A percentile compares a stretch with the other conserved stretches of the same genome.
Evolutionary conservation across 1,140 invertebrate species (phyloP).

Genomic region (Drosophila pseudoananassae): DNA sequence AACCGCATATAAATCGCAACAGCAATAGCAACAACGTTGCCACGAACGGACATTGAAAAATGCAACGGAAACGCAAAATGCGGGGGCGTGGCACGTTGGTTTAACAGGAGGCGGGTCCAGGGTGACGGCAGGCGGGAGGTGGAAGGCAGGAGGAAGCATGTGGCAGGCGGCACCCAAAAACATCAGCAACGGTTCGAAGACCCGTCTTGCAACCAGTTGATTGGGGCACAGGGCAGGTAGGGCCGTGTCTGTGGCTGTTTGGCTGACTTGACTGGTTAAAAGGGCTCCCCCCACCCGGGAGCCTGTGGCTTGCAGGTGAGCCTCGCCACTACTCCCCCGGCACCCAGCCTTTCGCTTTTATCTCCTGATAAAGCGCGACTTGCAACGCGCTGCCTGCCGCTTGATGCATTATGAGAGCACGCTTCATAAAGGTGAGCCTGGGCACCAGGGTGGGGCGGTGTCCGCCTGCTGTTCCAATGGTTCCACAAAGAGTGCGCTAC

Average conservation of each 20-base stretch:
- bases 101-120: background rate
- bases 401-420: slow-evolving; percentile 59
- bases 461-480: slow-evolving; percentile 64
- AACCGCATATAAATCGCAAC: slow-evolving; percentile 77
- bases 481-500: slow-evolving; percentile 67
- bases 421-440: slow-evolving; percentile 55
- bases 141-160: slow-evolving; percentile 3
- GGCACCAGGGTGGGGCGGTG: slow-evolving; percentile 1
- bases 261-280: slow-evolving; percentile 43
- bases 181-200: slow-evolving; percentile 37
- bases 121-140: background rate
- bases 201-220: slow-evolving; percentile 72
- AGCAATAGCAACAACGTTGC: slow-evolving; percentile 36
- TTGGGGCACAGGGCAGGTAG: slow-evolving; percentile 37
- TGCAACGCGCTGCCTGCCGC: slow-evolving; percentile 60
- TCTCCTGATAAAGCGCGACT: slow-evolving; percentile 78
- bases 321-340: background rate
- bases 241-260: slow-evolving; percentile 20
- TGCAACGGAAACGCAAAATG: slow-evolving; percentile 62
- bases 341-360: slow-evolving; percentile 54
- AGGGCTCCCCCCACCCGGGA: background rate
- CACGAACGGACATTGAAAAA: slow-evolving; percentile 58
- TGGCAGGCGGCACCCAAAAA: slow-evolving; percentile 41
- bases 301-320: background rate
- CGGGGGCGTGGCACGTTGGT: slow-evolving; percentile 41